A percentile compares a stretch with the other conserved stretches of the same genome.
These are phyloP conservation scores for Pachydiplax longipennis DNA, from an alignment of 2,888 invertebrate species.

Conservation along the genomic window DNA sequence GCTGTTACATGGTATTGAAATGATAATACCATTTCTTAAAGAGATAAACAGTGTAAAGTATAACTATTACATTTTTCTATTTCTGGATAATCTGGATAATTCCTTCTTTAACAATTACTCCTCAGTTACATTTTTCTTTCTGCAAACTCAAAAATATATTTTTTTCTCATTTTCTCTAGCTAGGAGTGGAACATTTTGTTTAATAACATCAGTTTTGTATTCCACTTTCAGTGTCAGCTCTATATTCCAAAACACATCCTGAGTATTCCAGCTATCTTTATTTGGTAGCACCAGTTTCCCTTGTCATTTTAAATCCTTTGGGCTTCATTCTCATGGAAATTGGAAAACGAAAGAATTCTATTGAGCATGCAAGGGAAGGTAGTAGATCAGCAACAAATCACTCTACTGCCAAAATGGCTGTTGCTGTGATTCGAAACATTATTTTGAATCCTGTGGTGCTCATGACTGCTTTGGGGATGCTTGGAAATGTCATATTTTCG, in stretches of 20 bases:
- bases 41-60: no score
- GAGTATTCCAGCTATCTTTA: constrained; percentile 91
- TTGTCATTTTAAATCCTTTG: constrained; percentile 90
- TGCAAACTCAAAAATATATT: no score
- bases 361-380: background rate
- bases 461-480: constrained; percentile 91
- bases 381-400: background rate
- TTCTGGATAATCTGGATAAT: no score
- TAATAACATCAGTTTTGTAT: background rate
- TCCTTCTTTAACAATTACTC: no score
- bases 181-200: no score
- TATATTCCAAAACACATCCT: constrained; percentile 85
- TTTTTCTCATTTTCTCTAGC: no score
- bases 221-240: constrained; percentile 73
- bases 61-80: no score
- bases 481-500: constrained; percentile 82
- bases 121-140: no score
- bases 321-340: constrained; percentile 91
- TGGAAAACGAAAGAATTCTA: constrained; percentile 61
- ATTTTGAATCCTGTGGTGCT: constrained; percentile 87
- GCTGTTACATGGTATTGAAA: no score
- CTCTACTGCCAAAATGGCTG: constrained; percentile 51
- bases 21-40: no score
- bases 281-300: constrained; percentile 91
- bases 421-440: constrained; percentile 71